Evolutionary conservation across 2,888 invertebrate species (phyloP).

Genomic region (Epinotia demarniana): DNA sequence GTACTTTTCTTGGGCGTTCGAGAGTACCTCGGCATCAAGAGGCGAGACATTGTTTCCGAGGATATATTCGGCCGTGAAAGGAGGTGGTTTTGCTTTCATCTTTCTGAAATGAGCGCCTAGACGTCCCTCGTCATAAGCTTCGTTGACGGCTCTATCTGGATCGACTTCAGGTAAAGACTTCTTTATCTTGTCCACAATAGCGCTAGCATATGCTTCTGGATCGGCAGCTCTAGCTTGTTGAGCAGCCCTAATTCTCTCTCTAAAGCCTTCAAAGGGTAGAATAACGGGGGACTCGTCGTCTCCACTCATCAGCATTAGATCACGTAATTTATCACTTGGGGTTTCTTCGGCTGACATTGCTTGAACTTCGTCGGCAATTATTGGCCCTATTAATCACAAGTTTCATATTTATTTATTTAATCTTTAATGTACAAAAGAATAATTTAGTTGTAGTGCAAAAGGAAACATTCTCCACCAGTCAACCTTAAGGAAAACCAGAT

Average conservation of each 20-base stretch:
- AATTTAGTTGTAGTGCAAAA: no score
- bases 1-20: slow-evolving; percentile 77
- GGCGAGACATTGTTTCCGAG: slow-evolving; percentile 73
- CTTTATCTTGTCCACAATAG: slow-evolving; percentile 69
- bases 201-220: slow-evolving; percentile 53
- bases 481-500: neutral
- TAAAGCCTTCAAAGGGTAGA: slow-evolving; percentile 75
- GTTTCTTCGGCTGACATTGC: slow-evolving; percentile 56
- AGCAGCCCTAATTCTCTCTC: slow-evolving; percentile 75
- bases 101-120: slow-evolving; percentile 79
- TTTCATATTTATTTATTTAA: neutral
- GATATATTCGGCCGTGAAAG: slow-evolving; percentile 75
- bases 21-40: slow-evolving; percentile 75
- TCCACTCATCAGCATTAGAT: slow-evolving; percentile 69
- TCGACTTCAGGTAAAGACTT: slow-evolving; percentile 65
- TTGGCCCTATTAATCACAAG: slow-evolving; percentile 12
- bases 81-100: slow-evolving; percentile 69
- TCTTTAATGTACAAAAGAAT: no score
- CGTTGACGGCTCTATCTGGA: slow-evolving; percentile 57
- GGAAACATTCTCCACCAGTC: neutral
- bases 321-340: slow-evolving; percentile 74
- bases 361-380: slow-evolving; percentile 33
- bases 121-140: slow-evolving; percentile 78
- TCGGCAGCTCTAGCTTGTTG: slow-evolving; percentile 56
- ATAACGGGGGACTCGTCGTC: slow-evolving; percentile 71